Base-by-base conservation (phyloP, 2,113 vertebrate genomes). In the Tachycineta bicolor region DNA sequence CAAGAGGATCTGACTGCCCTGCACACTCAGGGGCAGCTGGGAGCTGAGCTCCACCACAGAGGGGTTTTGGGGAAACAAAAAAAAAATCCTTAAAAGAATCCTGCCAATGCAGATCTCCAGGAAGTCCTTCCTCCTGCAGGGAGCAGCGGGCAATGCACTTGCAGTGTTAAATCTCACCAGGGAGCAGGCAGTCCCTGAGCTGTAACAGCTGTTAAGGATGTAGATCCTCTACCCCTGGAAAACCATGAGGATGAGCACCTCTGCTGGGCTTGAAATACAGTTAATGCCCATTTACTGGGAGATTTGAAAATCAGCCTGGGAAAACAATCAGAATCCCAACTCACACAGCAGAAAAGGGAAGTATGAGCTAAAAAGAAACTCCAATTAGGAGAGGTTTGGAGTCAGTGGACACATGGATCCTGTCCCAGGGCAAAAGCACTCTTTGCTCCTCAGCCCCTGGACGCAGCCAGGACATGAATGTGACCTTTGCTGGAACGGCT, bases 261-360 rank as follows among this genome's bases (percentile, higher is more conserved):
- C 28, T 46, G 0, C 43, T 14, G 29, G 29, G 22, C 26, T 28
- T 19, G 41, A 71, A 63, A 31, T 5, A 25, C 0, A 29, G 33
- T 13, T 24, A 67, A 22, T 7, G 19, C 7, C 37, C 3, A 7
- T 16, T 49, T 75, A 55, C 17, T 17, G 37, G 14, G 47, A 67
- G 52, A 44, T 53, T 23, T 44, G 67, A 85, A 68, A 43, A 60
- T 23, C 62, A 73, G 70, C 19, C 41, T 52, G 33, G 34, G 31
- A 33, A 76, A 86, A 43, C 59, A 17, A 14, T 21, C 34, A 76
- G 74, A 81, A 77, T 44, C 39, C 37, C 21, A 89, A 31, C n/a
- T 14, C 1, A 11, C 3, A 10, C 0, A 69, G 37, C 50, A 65
- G 33, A 73, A 70, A 14, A 78, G 53, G 6, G 8, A 83, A 69